Conservation (phyloP, 2,888 invertebrate genomes). For the Drosophila koepferae region DNA sequence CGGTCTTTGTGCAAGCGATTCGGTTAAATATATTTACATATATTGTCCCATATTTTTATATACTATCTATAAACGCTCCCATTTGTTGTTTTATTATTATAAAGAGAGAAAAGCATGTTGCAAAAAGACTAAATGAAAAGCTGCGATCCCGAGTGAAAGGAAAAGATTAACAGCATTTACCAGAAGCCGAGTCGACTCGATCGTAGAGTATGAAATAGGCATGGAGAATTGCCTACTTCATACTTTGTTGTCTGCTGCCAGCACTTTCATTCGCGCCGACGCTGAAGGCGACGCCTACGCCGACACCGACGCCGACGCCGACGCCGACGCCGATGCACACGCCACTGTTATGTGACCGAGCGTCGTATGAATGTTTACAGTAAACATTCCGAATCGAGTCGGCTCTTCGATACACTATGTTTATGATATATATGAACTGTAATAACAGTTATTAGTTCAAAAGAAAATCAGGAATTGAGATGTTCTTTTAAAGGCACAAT, state of each 20-base stretch:
- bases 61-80: neutral
- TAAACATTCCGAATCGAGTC: neutral
- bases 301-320: neutral
- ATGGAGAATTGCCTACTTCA: neutral
- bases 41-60: neutral
- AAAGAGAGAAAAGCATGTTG: neutral
- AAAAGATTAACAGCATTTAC: constrained; percentile 3
- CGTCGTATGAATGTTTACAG: constrained; percentile 10
- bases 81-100: neutral
- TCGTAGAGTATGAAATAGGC: neutral
- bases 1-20: constrained; percentile 51
- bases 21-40: neutral
- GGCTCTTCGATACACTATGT: constrained; percentile 14
- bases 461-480: no score
- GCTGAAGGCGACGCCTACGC: neutral
- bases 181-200: neutral
- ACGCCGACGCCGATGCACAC: neutral
- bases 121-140: neutral
- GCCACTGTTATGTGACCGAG: constrained; percentile 44
- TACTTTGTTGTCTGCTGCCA: constrained; percentile 17
- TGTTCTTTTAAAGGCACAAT: no score
- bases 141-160: constrained; percentile 8
- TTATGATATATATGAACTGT: no score
- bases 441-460: no score
- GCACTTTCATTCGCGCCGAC: constrained; percentile 22